Conservation (phyloP, 1,140 invertebrate species). For the Lamellibrachia luymesi region DNA sequence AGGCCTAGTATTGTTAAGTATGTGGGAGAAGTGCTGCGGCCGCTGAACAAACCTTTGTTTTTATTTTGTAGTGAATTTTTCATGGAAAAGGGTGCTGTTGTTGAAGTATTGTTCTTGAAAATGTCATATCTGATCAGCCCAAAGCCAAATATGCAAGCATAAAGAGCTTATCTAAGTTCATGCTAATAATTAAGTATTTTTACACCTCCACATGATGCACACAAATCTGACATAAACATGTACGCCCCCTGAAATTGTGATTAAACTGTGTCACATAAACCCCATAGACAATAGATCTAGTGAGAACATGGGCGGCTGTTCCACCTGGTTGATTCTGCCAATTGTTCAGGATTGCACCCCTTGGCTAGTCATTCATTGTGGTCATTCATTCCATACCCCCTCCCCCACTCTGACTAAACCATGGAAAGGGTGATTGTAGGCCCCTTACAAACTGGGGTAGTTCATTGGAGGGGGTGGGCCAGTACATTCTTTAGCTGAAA, state of each 20-base stretch:
- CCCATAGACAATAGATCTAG: background rate
- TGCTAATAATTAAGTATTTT: background rate
- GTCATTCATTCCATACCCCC: background rate
- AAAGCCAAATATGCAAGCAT: too few species aligned
- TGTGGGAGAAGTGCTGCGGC: too few species aligned
- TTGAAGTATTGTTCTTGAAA: too few species aligned
- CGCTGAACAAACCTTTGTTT: too few species aligned
- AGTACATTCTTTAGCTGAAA: background rate
- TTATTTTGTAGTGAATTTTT: too few species aligned
- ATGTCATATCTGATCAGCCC: too few species aligned
- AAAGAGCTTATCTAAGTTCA: too few species aligned
- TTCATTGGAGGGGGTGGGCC: background rate
- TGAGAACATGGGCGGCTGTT: background rate
- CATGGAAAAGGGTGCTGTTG: too few species aligned
- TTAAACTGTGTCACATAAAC: background rate
- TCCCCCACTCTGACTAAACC: background rate
- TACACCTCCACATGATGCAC: background rate
- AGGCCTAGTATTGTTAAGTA: too few species aligned
- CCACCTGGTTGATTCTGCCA: background rate
- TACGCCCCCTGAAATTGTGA: background rate
- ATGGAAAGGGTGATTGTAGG: background rate
- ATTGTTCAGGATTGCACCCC: background rate
- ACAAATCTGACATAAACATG: background rate
- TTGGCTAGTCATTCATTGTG: background rate
- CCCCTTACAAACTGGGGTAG: background rate